phyloP scores from a whole-genome alignment of 2,797 vertebrate genomes.

The Lagodon rhomboides region DNA sequence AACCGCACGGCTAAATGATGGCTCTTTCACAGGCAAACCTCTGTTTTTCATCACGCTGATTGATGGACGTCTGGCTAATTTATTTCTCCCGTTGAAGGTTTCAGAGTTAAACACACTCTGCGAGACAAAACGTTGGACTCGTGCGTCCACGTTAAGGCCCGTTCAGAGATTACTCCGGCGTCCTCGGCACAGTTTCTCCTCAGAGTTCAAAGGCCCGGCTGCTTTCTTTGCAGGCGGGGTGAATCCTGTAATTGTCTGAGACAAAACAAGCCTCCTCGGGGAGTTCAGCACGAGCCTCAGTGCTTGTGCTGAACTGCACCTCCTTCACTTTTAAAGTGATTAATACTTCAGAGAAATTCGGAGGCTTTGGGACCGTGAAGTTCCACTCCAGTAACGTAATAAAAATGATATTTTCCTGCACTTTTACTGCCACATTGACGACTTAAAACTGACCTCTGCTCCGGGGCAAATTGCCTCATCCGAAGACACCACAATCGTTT shows the following conservation, averaged over 20 bases:
- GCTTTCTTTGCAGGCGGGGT: constrained; percentile 46
- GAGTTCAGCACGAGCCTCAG: constrained; percentile 15
- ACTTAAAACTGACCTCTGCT: constrained; percentile 7
- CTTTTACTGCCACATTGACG: neutral
- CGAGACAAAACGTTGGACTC: neutral
- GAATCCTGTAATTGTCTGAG: constrained; percentile 68
- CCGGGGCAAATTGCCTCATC: neutral
- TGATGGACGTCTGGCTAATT: constrained; percentile 1
- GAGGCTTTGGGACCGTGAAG: neutral
- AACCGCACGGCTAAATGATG: neutral
- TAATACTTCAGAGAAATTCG: constrained; percentile 23
- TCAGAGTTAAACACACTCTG: constrained; percentile 12
- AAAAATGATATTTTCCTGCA: neutral
- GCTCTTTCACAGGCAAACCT: neutral
- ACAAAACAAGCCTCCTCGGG: constrained; percentile 40
- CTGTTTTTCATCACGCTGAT: constrained; percentile 9
- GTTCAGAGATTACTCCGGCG: constrained; percentile 46
- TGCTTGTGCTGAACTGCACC: constrained; percentile 16
- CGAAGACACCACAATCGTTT: neutral
- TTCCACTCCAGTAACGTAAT: neutral
- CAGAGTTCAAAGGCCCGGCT: constrained; percentile 42
- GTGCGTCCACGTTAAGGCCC: constrained; percentile 3
- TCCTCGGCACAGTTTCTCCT: constrained; percentile 33
- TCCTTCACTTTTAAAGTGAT: constrained; percentile 33
- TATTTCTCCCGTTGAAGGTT: neutral